Conservation (phyloP, 2,797 vertebrate species). For the Phalloptychus januarius region DNA sequence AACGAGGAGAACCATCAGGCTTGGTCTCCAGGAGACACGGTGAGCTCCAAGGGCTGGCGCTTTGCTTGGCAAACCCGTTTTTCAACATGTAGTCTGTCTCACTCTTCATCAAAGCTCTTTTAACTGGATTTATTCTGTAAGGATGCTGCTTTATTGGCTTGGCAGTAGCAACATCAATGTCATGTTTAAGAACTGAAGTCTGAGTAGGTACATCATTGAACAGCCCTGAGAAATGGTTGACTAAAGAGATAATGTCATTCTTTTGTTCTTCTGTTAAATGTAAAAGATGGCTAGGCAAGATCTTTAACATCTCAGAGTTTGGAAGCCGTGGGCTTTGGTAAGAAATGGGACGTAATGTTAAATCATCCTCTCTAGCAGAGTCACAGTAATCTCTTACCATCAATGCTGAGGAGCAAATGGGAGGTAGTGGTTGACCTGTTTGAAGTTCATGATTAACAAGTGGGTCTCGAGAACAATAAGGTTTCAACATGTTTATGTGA, state of each 20-base stretch:
- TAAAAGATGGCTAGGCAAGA: neutral
- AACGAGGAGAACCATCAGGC: neutral
- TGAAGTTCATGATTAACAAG: neutral
- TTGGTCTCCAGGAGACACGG: too few species aligned
- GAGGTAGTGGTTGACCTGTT: neutral
- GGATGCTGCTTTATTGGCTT: too few species aligned
- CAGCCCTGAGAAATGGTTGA: too few species aligned
- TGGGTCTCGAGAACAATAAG: neutral
- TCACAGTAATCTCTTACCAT: neutral
- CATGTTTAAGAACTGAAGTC: too few species aligned
- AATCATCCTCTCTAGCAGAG: neutral
- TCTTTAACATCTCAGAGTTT: neutral
- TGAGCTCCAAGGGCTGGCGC: too few species aligned
- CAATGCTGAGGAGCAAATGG: neutral
- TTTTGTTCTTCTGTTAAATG: neutral
- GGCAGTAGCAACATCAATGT: too few species aligned
- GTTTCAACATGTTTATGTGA: neutral
- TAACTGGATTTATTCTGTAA: too few species aligned
- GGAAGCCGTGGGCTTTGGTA: neutral
- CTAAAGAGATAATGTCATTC: too few species aligned
- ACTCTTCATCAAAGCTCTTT: too few species aligned
- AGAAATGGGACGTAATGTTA: neutral
- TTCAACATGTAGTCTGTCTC: too few species aligned
- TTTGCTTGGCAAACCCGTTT: too few species aligned
- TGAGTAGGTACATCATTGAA: too few species aligned